Evolutionary conservation across 2,113 vertebrate species (phyloP).

Genomic region (Lampris incognitus): DNA sequence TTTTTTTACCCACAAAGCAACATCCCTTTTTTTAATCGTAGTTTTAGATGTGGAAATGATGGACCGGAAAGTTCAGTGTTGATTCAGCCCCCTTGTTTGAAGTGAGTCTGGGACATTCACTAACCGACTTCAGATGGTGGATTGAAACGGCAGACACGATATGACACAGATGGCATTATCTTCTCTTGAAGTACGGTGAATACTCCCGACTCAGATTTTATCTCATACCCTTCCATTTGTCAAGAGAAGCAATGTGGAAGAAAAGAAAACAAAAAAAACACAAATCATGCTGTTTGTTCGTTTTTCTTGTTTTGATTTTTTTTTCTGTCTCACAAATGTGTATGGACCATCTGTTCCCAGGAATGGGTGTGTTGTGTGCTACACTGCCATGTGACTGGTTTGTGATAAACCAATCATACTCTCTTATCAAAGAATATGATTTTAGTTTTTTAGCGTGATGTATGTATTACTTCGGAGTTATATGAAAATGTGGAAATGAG

Average conservation of each 20-base stretch:
- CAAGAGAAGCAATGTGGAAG: conserved; percentile 19
- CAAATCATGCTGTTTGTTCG: conserved; percentile 10
- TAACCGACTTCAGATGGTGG: conserved; percentile 17
- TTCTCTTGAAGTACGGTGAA: conserved; percentile 7
- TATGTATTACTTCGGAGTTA: background rate
- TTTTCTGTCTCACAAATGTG: conserved; percentile 1
- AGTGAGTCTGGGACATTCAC: background rate
- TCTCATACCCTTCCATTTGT: conserved; percentile 47
- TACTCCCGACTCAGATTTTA: conserved; percentile 28
- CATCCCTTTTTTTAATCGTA: background rate
- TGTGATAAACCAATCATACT: background rate
- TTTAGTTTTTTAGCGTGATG: background rate
- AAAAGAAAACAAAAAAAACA: conserved; percentile 24
- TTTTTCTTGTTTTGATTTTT: background rate
- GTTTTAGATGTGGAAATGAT: background rate
- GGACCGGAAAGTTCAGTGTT: background rate
- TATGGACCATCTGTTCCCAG: background rate
- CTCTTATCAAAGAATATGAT: background rate
- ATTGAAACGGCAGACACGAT: conserved; percentile 1
- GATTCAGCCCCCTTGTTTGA: background rate
- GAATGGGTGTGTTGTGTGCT: background rate
- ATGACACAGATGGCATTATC: conserved; percentile 25
- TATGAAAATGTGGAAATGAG: background rate
- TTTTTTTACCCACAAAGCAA: background rate
- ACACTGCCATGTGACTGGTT: background rate